Evolutionary conservation across 2,797 vertebrate species (phyloP).

Genomic region (Melanotaenia pygmaea): DNA sequence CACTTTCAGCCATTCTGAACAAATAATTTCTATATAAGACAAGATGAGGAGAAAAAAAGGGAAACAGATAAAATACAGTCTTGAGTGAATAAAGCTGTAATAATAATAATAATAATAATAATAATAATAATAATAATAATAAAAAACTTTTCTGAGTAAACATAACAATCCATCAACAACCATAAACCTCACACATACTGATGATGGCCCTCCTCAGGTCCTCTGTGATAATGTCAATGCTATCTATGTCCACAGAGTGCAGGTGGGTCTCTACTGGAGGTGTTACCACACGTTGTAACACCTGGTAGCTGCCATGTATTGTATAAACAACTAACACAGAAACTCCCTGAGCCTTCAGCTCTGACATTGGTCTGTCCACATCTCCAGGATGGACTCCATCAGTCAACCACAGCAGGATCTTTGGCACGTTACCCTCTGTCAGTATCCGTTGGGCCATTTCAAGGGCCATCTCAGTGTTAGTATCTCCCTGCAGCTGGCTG

Average conservation of each 20-base stretch:
- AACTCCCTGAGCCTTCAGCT: constrained; percentile 85
- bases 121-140: background rate
- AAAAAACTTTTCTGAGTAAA: background rate
- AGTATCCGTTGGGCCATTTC: constrained; percentile 78
- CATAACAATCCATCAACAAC: background rate
- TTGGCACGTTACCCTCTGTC: constrained; percentile 74
- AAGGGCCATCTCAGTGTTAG: constrained; percentile 87
- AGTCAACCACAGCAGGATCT: constrained; percentile 91
- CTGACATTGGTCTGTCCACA: constrained; percentile 82
- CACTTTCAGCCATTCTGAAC: constrained; percentile 63
- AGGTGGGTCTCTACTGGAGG: constrained; percentile 86
- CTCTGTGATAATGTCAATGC: constrained; percentile 86
- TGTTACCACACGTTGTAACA: constrained; percentile 84
- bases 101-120: background rate
- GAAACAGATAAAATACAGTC: no score
- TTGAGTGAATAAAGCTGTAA: no score
- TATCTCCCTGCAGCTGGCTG: constrained; percentile 88
- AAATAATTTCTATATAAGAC: constrained; percentile 66
- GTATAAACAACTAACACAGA: constrained; percentile 88
- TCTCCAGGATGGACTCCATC: constrained; percentile 89
- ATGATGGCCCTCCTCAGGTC: constrained; percentile 86
- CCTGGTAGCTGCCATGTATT: constrained; percentile 82
- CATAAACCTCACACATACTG: constrained; percentile 75
- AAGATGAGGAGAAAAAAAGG: background rate
- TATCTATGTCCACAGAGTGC: constrained; percentile 89